Evolutionary conservation across 2,797 vertebrate species (phyloP).

Genomic region (Platyrinchus mystaceus): DNA sequence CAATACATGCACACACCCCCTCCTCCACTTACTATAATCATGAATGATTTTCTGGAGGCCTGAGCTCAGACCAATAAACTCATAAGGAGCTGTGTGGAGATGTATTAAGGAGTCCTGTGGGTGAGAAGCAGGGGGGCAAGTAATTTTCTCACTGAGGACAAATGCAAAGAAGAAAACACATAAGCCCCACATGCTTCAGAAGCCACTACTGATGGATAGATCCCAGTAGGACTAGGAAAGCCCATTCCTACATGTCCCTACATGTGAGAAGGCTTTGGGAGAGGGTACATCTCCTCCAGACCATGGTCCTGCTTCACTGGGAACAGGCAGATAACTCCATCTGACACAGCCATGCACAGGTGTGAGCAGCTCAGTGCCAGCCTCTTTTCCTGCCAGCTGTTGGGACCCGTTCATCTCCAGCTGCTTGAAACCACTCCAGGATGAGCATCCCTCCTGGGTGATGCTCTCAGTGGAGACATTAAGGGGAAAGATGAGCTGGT

Average conservation of each 20-base stretch:
- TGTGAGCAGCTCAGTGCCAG: not conserved
- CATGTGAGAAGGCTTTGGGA: fast-evolving
- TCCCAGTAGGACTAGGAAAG: not conserved
- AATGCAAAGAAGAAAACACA: not conserved
- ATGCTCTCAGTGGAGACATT: not conserved
- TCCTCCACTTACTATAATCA: conserved; percentile 8
- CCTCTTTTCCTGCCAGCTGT: not conserved
- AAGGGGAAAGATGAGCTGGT: not conserved
- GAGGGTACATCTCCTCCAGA: not conserved
- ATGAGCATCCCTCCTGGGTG: not conserved
- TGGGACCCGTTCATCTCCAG: not conserved
- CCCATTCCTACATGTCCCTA: not conserved
- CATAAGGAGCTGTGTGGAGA: not conserved
- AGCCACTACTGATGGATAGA: not conserved
- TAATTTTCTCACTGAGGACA: not conserved
- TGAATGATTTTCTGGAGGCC: conserved; percentile 46
- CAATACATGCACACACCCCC: not conserved
- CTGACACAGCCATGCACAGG: fast-evolving
- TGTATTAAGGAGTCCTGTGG: not conserved
- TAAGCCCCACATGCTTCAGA: not conserved
- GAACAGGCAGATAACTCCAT: not conserved
- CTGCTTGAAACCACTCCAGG: not conserved
- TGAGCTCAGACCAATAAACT: conserved; percentile 44
- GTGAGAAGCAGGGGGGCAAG: not conserved
- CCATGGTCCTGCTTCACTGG: not conserved